Base-by-base conservation (phyloP, 2,797 vertebrate genomes). In the Ctenopoma multispine region DNA sequence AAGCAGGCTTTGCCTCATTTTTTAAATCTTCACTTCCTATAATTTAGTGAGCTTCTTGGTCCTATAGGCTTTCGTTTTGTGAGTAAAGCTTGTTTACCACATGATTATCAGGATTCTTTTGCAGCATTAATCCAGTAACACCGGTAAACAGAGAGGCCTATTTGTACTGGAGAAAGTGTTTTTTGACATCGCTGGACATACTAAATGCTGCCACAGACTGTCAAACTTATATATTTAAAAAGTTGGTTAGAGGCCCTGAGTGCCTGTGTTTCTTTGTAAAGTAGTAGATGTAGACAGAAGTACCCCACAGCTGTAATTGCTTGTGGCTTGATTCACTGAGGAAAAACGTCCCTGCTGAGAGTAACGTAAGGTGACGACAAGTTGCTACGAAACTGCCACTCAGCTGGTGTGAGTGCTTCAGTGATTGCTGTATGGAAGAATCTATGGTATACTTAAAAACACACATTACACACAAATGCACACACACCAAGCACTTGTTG, bases 271-370 rank as follows among this genome's bases (percentile, higher is more conserved):
- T 57, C 38, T 58, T 47, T 58, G 27, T n/a, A 17, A 29, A 27
- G n/a, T 31, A 49, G 44, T 34, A 40, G 36, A 63, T 20, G 10
- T 49, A 0, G 20, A 29, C 51, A 54, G 17, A 51, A 57, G 40
- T 7, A 27, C 11, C 38, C 31, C 5, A 20, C 31, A 41, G 59
- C 46, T 54, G 53, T 49, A 50, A 55, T 29, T 50, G 59, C 4
- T 13, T 54, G 51, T 61, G 41, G 23, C 17, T 29, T 10, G 20
- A 60, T 50, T 72, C 38, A 18, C 18, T 12, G 54, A 53, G 59
- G 55, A 48, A 55, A 66, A 56, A 59, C 6, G 0, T 29, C 13
- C 10, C 20, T 36, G 70, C 50, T 68, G 50, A 56, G 63, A 72
- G 6, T 50, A 58, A 48, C 10, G 4, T 48, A 12, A 23, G 46